Percentiles rank a stretch among this genome's conserved stretches.
Conservation (phyloP, 2,888 invertebrate genomes). For the Zelleria hepariella region DNA sequence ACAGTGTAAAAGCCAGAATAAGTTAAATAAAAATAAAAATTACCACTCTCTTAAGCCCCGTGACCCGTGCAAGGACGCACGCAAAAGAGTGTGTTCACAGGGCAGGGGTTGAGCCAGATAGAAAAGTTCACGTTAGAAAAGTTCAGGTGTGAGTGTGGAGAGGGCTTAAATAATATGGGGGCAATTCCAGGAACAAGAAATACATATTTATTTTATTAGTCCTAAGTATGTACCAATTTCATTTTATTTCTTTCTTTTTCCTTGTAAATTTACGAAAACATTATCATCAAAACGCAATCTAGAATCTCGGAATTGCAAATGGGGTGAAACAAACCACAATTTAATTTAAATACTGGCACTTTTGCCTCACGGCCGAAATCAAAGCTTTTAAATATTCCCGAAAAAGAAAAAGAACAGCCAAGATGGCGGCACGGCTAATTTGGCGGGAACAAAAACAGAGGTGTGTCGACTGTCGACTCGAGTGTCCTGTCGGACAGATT, state of each 20-base stretch:
- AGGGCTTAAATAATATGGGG: too few relatives aligned
- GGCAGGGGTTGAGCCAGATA: too few relatives aligned
- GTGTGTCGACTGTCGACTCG: background rate
- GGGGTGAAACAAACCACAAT: background rate
- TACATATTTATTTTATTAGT: too few relatives aligned
- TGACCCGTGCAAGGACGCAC: too few relatives aligned
- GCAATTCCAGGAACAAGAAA: too few relatives aligned
- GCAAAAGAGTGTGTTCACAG: too few relatives aligned
- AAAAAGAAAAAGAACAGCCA: background rate
- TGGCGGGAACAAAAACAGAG: slow-evolving; percentile 1
- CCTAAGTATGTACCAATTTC: background rate
- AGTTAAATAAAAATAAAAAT: too few relatives aligned
- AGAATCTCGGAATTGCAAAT: background rate
- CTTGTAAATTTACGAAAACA: background rate
- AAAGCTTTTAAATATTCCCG: background rate
- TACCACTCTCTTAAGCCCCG: too few relatives aligned
- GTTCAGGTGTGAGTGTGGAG: too few relatives aligned
- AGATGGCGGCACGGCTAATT: background rate
- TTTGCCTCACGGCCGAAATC: background rate
- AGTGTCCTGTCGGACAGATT: background rate
- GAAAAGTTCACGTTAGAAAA: too few relatives aligned
- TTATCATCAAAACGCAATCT: background rate
- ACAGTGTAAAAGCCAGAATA: too few relatives aligned
- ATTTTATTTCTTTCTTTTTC: background rate
- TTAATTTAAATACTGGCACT: background rate